Percentiles rank a stretch among this genome's conserved stretches.
Evolutionary conservation across 1,140 invertebrate species (phyloP).

Genomic region (Oryzaephilus surinamensis): DNA sequence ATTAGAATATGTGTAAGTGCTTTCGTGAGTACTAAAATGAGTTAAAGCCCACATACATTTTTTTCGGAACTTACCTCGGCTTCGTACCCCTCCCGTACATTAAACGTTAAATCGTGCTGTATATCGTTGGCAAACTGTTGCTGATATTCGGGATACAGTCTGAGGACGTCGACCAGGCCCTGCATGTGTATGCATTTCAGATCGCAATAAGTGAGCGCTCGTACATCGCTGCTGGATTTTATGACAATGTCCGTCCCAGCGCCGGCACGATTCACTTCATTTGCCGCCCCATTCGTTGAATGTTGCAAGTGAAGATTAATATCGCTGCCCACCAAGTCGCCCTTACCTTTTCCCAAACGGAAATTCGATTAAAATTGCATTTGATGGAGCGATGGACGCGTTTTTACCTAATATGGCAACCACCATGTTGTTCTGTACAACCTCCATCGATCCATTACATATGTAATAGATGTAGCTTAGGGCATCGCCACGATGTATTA

Average conservation of each 20-base stretch:
- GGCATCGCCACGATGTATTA: constrained; percentile 94
- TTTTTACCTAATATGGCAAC: constrained; percentile 95
- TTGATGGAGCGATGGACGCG: too few species aligned
- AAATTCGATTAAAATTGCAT: constrained; percentile 12
- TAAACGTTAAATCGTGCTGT: constrained; percentile 91
- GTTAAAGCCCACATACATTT: too few species aligned
- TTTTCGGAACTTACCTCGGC: constrained; percentile 64
- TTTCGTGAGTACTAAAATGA: too few species aligned
- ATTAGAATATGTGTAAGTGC: too few species aligned
- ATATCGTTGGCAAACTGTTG: constrained; percentile 88
- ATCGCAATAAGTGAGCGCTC: constrained; percentile 89
- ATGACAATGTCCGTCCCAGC: constrained; percentile 63
- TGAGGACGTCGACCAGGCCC: constrained; percentile 79
- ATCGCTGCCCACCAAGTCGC: constrained; percentile 91
- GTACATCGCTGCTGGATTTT: constrained; percentile 87
- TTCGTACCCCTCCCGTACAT: constrained; percentile 86
- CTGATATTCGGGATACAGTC: constrained; percentile 88
- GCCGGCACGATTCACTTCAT: constrained; percentile 38
- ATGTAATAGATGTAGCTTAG: constrained; percentile 93
- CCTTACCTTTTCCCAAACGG: constrained; percentile 91
- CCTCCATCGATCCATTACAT: constrained; percentile 97
- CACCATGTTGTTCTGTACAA: constrained; percentile 95
- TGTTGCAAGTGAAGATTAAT: constrained; percentile 68
- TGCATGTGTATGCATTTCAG: constrained; percentile 88
- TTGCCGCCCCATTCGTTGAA: constrained; percentile 39